Percentiles rank a stretch among this genome's conserved stretches.
Evolutionary conservation across 2,797 vertebrate species (phyloP).

Genomic region (Lacerta viridis): DNA sequence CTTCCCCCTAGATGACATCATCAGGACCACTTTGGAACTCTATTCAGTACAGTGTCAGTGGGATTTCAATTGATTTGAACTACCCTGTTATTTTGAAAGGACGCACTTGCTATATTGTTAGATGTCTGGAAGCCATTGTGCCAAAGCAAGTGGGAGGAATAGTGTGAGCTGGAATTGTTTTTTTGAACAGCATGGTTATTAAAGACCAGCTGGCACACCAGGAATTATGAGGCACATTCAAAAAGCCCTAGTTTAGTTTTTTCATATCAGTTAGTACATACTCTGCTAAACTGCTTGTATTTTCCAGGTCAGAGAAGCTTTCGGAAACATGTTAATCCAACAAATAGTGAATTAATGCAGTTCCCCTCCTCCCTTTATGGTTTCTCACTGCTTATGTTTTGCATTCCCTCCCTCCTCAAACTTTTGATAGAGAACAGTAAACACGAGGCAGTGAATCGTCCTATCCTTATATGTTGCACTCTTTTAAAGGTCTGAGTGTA

Average conservation of each 20-base stretch:
- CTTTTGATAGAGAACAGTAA: slow-evolving; percentile 35
- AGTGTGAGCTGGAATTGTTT: neutral
- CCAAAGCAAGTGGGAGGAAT: slow-evolving; percentile 42
- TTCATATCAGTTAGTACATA: slow-evolving; percentile 36
- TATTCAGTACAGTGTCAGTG: neutral
- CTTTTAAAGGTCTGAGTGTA: slow-evolving; percentile 9
- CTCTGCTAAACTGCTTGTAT: slow-evolving; percentile 24
- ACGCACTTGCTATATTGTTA: neutral
- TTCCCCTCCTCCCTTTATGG: neutral
- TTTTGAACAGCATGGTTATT: neutral
- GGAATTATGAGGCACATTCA: slow-evolving; percentile 42
- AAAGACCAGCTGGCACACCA: slow-evolving; percentile 26
- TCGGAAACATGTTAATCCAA: slow-evolving; percentile 24
- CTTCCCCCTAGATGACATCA: neutral
- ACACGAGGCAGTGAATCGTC: slow-evolving; percentile 6
- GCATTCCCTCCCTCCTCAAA: neutral
- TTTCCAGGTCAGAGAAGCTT: slow-evolving; percentile 33
- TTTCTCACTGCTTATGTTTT: slow-evolving; percentile 22
- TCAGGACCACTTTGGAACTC: neutral
- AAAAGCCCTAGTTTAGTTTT: slow-evolving; percentile 12
- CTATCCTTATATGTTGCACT: slow-evolving; percentile 8
- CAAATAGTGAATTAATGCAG: slow-evolving; percentile 21
- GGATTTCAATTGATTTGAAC: slow-evolving; percentile 9
- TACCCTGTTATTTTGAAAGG: neutral
- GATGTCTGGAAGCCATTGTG: slow-evolving; percentile 34